Evolutionary conservation across 2,113 vertebrate species (phyloP).

Genomic region (Platanista minor): DNA sequence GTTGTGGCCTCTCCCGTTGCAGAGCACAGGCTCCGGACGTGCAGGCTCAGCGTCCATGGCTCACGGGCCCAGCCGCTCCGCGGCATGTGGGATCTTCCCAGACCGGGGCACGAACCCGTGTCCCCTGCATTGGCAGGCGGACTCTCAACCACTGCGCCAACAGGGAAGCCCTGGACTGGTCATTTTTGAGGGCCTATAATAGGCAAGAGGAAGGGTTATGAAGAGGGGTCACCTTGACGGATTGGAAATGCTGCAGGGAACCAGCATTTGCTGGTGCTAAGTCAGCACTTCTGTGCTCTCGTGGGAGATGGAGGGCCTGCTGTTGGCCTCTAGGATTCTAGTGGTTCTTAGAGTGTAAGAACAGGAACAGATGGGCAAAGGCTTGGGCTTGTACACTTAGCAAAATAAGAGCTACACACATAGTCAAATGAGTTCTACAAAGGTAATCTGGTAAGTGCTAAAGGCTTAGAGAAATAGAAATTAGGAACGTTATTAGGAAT

Average conservation of each 20-base stretch:
- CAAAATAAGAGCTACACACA: neutral
- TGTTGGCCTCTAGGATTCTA: neutral
- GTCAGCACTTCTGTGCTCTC: neutral
- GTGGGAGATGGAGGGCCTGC: neutral
- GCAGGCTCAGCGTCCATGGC: no score
- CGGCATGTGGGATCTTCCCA: no score
- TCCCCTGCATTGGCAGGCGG: no score
- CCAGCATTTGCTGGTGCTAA: neutral
- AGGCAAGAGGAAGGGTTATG: neutral
- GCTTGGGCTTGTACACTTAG: neutral
- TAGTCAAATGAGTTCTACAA: neutral
- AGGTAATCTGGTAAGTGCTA: neutral
- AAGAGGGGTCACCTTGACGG: neutral
- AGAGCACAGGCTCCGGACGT: no score
- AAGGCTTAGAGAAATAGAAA: neutral
- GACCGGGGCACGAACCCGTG: no score
- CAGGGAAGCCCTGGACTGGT: no score
- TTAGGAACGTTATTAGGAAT: neutral
- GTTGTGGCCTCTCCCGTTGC: no score
- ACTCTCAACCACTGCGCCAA: no score
- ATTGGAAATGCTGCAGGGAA: neutral
- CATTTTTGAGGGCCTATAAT: neutral
- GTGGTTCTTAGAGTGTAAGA: neutral
- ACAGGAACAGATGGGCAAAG: neutral
- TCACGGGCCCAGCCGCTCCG: no score